Base-by-base conservation (phyloP, 2,797 vertebrate species). In the Danio choprae region DNA sequence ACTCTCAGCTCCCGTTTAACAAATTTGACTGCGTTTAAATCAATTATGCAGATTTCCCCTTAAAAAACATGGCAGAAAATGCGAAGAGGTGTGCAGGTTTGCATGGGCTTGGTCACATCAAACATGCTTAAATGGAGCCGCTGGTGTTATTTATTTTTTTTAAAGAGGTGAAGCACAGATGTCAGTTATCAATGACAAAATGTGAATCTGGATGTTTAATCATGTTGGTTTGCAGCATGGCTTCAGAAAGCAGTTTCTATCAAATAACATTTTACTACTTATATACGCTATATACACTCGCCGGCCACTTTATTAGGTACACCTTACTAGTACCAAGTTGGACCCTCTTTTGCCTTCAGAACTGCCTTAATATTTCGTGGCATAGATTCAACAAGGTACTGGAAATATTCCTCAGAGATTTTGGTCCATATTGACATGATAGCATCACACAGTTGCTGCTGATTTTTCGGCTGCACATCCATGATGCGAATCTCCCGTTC, bases 1-100 rank as follows among this genome's bases (percentile, higher is more conserved):
- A 20, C 38, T 71, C 38, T 56, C 41, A 48, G 9, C 43, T 74
- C 41, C 1, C n/a, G 8, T 60, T 74, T 60, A 48, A 48, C 43
- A 48, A 15, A 60, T 48, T 60, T 36, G 36, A 74, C 56, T 22
- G 11, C 48, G 44, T 60, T 43, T 48, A 48, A 60, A 43, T 43
- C 7, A 72, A 72, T 72, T 74, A 48, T 29, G 56, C 22, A 60
- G 6, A 58, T 44, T 11, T 11, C 0, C n/a, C 40, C 36, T 85
- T 86, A 88, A 84, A 88, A 92, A 90, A 87, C 89, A 90, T 85
- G 89, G 83, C 1, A 70, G 62, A 13, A 53, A 79, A 87, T 46
- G 64, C 46, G 53, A 50, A 74, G 15, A 29, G 74, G 87, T 46
- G 68, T 74, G 41, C 71, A 74, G 20, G 51, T 74, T 48, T 8